A percentile compares a stretch with the other conserved stretches of the same genome.
Evolutionary conservation across 2,888 invertebrate genomes (phyloP).

Genomic region (Hetaerina titia): DNA sequence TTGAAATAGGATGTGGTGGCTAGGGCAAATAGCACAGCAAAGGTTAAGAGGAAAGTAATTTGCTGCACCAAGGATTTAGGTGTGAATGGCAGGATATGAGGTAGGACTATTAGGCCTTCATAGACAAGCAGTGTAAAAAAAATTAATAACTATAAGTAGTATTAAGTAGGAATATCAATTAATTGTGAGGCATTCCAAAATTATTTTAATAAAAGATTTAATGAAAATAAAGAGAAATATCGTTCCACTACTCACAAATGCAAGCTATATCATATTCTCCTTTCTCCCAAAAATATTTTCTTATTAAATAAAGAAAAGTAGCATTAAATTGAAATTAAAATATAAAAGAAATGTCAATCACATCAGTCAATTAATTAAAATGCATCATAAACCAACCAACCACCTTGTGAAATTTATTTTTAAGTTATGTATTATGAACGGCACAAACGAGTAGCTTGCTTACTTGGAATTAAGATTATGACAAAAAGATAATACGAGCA

Average conservation of each 20-base stretch:
- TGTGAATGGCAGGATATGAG: conserved; percentile 32
- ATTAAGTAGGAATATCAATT: conserved; percentile 66
- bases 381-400: conserved; percentile 59
- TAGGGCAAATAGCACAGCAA: neutral
- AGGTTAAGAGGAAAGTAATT: conserved; percentile 1
- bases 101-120: conserved; percentile 61
- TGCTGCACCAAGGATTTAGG: conserved; percentile 36
- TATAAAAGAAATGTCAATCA: conserved; percentile 58
- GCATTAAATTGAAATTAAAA: conserved; percentile 43
- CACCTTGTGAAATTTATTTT: conserved; percentile 48
- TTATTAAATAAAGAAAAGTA: conserved; percentile 48
- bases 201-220: conserved; percentile 60
- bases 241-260: conserved; percentile 65
- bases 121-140: conserved; percentile 63
- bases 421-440: conserved; percentile 61
- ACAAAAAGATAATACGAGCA: conserved; percentile 56
- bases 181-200: conserved; percentile 67
- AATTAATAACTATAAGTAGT: conserved; percentile 64
- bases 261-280: conserved; percentile 61
- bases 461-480: conserved; percentile 56
- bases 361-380: conserved; percentile 62
- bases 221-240: conserved; percentile 60
- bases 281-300: conserved; percentile 45
- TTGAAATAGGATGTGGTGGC: conserved; percentile 1
- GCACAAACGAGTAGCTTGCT: conserved; percentile 62